A percentile compares a stretch with the other conserved stretches of the same genome.
Conservation (phyloP, 2,797 vertebrate species). For the Varecia variegata region DNA sequence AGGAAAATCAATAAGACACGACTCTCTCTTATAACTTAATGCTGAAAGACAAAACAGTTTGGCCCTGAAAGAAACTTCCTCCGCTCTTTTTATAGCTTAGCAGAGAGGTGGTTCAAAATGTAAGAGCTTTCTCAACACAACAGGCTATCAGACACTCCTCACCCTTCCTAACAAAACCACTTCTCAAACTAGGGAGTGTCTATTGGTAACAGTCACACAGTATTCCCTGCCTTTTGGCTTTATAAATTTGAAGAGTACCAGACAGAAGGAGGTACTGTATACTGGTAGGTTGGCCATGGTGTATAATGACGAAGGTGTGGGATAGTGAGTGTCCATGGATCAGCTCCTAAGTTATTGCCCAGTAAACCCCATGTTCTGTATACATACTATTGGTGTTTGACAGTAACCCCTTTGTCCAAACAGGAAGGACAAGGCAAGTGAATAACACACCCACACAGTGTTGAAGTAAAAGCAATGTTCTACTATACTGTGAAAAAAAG, state of each 20-base stretch:
- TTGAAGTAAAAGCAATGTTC: no score
- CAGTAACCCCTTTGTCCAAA: not conserved
- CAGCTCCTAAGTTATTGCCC: not conserved
- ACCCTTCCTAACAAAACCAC: not conserved
- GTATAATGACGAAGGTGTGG: accelerated
- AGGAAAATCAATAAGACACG: not conserved
- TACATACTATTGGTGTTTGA: not conserved
- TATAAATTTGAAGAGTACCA: accelerated
- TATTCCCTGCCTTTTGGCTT: not conserved
- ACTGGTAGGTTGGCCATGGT: accelerated
- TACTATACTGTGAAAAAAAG: not conserved
- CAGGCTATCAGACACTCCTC: accelerated
- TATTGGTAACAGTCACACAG: no score
- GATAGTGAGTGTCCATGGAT: no score
- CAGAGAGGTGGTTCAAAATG: no score
- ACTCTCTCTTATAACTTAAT: not conserved
- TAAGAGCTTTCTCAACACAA: not conserved
- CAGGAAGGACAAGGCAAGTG: not conserved
- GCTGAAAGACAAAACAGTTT: not conserved
- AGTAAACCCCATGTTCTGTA: not conserved
- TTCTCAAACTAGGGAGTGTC: not conserved
- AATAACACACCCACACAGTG: no score
- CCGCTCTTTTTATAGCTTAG: not conserved
- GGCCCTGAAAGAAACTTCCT: not conserved
- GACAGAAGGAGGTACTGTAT: accelerated